phyloP scores from a whole-genome alignment of 2,113 vertebrate species.

The Miniopterus natalensis region DNA sequence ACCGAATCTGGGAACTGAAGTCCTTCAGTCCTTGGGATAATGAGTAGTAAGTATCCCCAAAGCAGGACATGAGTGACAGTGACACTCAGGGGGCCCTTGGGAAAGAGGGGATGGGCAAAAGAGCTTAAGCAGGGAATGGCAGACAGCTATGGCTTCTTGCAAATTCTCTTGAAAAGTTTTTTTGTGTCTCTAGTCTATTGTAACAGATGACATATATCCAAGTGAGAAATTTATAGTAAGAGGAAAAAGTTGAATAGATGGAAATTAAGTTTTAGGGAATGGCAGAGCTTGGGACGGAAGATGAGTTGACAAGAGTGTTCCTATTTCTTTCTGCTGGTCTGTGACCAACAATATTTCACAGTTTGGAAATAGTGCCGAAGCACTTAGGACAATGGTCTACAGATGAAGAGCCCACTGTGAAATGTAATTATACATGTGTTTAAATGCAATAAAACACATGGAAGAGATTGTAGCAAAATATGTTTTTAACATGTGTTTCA shows the following conservation, averaged over 20 bases:
- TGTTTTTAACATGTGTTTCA: background rate
- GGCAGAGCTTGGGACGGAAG: background rate
- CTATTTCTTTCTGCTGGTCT: background rate
- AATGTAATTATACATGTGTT: background rate
- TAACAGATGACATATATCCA: background rate
- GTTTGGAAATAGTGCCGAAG: background rate
- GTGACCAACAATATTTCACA: background rate
- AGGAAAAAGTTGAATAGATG: background rate
- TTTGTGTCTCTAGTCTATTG: background rate
- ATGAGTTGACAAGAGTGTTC: background rate
- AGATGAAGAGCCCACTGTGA: background rate
- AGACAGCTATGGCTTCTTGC: background rate
- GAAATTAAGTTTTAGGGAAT: background rate
- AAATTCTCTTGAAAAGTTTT: background rate
- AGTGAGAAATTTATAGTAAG: background rate
- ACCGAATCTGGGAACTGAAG: background rate
- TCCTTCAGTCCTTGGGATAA: background rate
- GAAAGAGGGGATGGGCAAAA: background rate
- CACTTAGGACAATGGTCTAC: background rate
- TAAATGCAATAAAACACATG: background rate
- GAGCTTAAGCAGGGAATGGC: background rate
- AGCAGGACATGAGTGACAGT: background rate
- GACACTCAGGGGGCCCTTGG: background rate
- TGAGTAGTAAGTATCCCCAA: background rate
- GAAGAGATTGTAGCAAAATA: background rate